Base-by-base conservation (phyloP, 2,113 vertebrate species). In the Nansenia antarctica region DNA sequence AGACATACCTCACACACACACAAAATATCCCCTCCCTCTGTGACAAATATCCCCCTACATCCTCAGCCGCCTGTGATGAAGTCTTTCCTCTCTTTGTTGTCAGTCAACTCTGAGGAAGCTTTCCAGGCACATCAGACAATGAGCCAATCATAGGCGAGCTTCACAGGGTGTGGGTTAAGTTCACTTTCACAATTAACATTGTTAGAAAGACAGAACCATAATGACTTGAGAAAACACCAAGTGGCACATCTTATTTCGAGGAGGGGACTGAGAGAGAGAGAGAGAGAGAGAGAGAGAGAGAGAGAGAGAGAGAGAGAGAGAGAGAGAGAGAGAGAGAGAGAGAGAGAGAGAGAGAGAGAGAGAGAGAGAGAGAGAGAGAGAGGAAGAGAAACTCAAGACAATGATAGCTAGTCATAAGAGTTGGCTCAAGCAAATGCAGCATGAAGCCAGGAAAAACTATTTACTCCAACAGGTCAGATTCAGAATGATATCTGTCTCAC, bases 21-120 rank as follows among this genome's bases (percentile, higher is more conserved):
- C n/a, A n/a, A n/a, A n/a, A n/a, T n/a, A n/a, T n/a, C n/a, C n/a
- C n/a, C n/a, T n/a, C 82, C 75, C 83, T 76, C 74, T 64, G 73
- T 74, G 35, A 31, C 53, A 69, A 81, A 26, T 62, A 65, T n/a
- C 65, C 66, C 65, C 74, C 87, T 79, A 79, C 84, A 78, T 72
- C 81, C 69, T 78, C 80, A 37, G 7, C 31, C 15, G 53, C 1
- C 27, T 57, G 27, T 49, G 45, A 72, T 67, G 42, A 60, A 64
- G 69, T 72, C 74, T 82, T 80, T 79, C 81, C 77, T 65, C 57
- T 49, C 11, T n/a, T n/a, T 72, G 57, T 68, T 77, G 68, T 72
- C 15, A 69, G 14, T n/a, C n/a, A 32, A 61, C 31, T 26, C 22
- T 30, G 12, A 20, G 53, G 39, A 63, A 78, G 63, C 54, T 54